Base-by-base conservation (phyloP, 1,140 invertebrate species). In the Mercenaria mercenaria region DNA sequence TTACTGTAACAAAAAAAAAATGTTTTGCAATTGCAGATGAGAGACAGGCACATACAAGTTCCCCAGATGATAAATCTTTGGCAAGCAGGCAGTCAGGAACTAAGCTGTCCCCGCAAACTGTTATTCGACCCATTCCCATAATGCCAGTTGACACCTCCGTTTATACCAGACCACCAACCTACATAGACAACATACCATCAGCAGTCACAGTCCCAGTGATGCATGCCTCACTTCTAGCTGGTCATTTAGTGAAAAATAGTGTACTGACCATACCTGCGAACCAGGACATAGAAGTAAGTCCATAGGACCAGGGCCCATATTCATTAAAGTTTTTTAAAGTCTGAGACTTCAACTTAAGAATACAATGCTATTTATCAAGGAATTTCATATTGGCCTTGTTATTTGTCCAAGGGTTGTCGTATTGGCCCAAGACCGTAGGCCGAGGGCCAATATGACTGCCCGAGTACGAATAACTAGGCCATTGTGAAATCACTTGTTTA, bases 161-260 rank as follows among this genome's bases (percentile, higher is more conserved):
- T 34, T 87, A 87, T 52, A 87, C 47, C 47, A 77, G 69, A 20
- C 85, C 85, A 34, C 85, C 85, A 26, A 87, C 74, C 2, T 87
- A 87, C 56, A 87, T 87, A 13, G 85, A 87, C 56, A 87, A 43
- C n/a, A 43, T 87, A 13, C 72, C 52, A 29, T 20, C 83, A 50
- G 67, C 18, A 13, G 29, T 72, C 3, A 20, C 39, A 26, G 37
- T 52, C 34, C 64, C 83, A 13, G 26, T 34, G 15, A 32, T 83
- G 59, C 59, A 67, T 43, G 10, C 67, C 29, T 20, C 67, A 37
- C 37, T 72, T 13, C 2, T 72, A 72, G 59, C 59, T 1, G 29
- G 20, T 64, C 59, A 64, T 26, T 64, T 64, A 29, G 59, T 6
- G n/a, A n/a, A 20, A 64, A 64, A 29, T 29, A 29, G 6, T 8